These are phyloP conservation scores for Omphaloscelis lunosa DNA, from an alignment of 2,888 invertebrate species.

Conservation along the genomic window DNA sequence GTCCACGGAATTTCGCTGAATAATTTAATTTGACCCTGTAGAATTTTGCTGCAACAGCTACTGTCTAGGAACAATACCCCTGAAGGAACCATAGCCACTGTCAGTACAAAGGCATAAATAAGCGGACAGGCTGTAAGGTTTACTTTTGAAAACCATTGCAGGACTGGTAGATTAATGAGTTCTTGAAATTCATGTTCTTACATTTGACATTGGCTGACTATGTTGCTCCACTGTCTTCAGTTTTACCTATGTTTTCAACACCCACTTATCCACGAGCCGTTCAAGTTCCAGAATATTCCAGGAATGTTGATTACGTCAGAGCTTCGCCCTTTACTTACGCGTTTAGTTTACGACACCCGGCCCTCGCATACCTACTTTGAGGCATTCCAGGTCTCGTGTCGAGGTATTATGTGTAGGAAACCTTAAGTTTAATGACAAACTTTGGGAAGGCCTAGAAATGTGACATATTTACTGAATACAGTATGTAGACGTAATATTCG, in stretches of 20 bases:
- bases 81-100: too few relatives aligned
- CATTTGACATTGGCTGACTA: too few relatives aligned
- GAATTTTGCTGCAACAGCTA: too few relatives aligned
- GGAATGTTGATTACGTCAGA: slow-evolving; percentile 55
- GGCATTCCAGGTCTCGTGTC: slow-evolving; percentile 23
- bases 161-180: too few relatives aligned
- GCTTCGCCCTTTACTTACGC: slow-evolving; percentile 19
- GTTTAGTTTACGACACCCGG: slow-evolving; percentile 27
- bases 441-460: slow-evolving; percentile 26
- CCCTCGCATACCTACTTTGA: slow-evolving; percentile 54
- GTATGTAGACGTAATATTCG: not conserved
- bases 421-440: slow-evolving; percentile 28
- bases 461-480: slow-evolving; percentile 21
- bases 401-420: slow-evolving; percentile 8
- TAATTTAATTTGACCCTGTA: too few relatives aligned
- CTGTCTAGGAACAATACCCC: too few relatives aligned
- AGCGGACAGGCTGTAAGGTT: too few relatives aligned
- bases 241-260: not conserved
- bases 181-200: too few relatives aligned
- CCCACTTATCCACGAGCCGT: slow-evolving; percentile 13
- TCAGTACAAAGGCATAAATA: too few relatives aligned
- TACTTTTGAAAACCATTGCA: too few relatives aligned
- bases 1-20: too few relatives aligned
- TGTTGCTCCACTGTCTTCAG: too few relatives aligned
- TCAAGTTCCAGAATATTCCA: slow-evolving; percentile 40